phyloP scores from a whole-genome alignment of 1,140 invertebrate species.

The Myzus persicae region DNA sequence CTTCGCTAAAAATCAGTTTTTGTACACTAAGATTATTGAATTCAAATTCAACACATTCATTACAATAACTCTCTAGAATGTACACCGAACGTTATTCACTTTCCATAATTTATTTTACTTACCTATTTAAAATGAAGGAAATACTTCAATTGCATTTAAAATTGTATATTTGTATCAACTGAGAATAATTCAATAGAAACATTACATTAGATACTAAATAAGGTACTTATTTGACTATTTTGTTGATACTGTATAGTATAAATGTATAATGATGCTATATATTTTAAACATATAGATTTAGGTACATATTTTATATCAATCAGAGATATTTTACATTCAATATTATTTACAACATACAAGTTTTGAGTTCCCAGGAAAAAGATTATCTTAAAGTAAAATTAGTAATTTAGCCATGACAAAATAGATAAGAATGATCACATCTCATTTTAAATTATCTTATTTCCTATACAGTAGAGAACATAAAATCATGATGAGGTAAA shows the following conservation, averaged over 20 bases:
- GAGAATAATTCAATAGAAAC: slow-evolving; percentile 5
- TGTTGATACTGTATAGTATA: neutral
- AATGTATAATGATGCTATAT: neutral
- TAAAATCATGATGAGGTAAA: neutral
- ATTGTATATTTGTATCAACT: neutral
- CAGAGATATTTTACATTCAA: neutral
- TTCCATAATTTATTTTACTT: too few relatives aligned
- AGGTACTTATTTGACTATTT: neutral
- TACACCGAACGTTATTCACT: too few relatives aligned
- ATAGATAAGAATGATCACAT: neutral
- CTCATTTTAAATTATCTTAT: neutral
- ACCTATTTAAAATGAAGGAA: neutral
- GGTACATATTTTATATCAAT: neutral
- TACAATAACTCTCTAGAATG: too few relatives aligned
- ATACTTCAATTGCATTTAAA: neutral
- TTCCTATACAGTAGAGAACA: neutral
- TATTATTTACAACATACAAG: neutral
- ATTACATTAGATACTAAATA: neutral
- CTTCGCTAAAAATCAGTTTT: too few relatives aligned
- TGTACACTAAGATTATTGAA: too few relatives aligned
- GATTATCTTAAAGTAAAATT: neutral
- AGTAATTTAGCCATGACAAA: neutral
- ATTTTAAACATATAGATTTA: slow-evolving; percentile 8
- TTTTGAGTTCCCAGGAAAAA: neutral
- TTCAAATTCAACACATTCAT: too few relatives aligned